These are phyloP conservation scores for Microtus oregoni DNA, from an alignment of 2,113 vertebrate genomes.

Conservation along the genomic window DNA sequence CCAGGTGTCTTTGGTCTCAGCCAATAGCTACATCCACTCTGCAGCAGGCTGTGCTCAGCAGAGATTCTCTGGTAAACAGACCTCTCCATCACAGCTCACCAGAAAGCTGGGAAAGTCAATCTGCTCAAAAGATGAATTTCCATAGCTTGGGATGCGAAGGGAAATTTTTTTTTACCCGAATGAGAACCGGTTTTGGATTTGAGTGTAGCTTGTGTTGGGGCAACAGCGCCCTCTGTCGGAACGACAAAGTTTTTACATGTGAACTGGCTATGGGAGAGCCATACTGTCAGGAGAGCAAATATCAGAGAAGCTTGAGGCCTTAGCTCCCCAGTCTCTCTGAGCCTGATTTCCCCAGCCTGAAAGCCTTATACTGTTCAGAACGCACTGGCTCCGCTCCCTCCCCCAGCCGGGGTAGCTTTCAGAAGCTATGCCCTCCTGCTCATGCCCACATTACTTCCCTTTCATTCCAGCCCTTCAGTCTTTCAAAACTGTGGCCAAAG, in stretches of 20 bases:
- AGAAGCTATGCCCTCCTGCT: too few species aligned
- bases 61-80: neutral
- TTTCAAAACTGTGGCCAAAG: neutral
- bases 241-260: conserved; percentile 31
- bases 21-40: neutral
- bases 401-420: neutral
- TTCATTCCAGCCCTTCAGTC: neutral
- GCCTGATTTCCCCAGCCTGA: neutral
- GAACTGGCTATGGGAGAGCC: neutral
- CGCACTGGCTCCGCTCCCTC: rapidly evolving
- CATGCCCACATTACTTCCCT: neutral
- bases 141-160: neutral
- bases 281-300: neutral
- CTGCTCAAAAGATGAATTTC: neutral
- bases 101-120: neutral
- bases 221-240: conserved; percentile 76
- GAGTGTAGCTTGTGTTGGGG: neutral
- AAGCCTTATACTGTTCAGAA: neutral
- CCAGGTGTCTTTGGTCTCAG: rapidly evolving
- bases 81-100: neutral
- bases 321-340: neutral
- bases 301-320: neutral
- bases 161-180: neutral
- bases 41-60: neutral
- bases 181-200: neutral